phyloP scores from a whole-genome alignment of 2,113 vertebrate genomes.

The Tachycineta bicolor region DNA sequence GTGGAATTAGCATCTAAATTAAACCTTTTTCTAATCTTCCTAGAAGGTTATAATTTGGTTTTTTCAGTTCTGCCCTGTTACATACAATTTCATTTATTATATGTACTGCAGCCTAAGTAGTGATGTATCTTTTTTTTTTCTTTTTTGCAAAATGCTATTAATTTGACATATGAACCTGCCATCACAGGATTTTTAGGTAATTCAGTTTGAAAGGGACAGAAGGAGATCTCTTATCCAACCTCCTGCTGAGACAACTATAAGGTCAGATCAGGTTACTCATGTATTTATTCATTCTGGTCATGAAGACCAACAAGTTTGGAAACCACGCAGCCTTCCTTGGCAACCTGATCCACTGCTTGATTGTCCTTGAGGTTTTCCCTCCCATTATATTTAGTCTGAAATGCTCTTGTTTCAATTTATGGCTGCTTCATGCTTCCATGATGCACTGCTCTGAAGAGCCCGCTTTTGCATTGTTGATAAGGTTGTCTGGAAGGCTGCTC shows the following conservation, averaged over 20 bases:
- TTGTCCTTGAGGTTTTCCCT: not conserved
- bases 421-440: not conserved
- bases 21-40: not conserved
- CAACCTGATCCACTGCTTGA: not conserved
- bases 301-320: not conserved
- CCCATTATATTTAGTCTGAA: not conserved
- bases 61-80: not conserved
- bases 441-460: not conserved
- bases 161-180: not conserved
- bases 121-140: not conserved
- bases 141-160: not conserved
- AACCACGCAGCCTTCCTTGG: not conserved
- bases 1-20: slow-evolving; percentile 37
- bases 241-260: not conserved
- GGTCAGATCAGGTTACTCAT: not conserved
- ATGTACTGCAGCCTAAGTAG: not conserved
- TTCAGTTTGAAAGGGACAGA: not conserved
- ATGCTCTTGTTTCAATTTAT: not conserved
- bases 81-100: not conserved
- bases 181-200: not conserved
- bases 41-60: not conserved
- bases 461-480: not conserved
- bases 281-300: not conserved
- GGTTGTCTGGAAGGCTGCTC: not conserved
- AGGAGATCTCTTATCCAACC: not conserved